Base-by-base conservation (phyloP, 2,888 invertebrate genomes). In the Leucozona laternaria region DNA sequence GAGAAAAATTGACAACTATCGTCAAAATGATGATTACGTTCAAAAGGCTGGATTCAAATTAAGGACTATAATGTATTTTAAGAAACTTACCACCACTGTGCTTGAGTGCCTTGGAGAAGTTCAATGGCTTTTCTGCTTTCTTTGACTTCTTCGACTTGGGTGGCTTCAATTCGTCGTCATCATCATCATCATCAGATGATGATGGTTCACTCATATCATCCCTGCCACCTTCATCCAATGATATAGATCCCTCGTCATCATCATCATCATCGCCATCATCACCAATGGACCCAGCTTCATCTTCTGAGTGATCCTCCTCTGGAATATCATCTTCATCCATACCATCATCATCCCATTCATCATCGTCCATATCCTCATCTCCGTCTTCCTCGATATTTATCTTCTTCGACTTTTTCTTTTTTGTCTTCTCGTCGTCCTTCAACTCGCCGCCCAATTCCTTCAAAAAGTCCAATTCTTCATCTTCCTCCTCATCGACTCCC, bases 401-500 rank as follows among this genome's bases (percentile, higher is more conserved):
- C 73, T 90, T 89, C 40, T 90, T 90, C 81, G 91, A 91, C 83
- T 91, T 91, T 73, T 90, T 90, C 71, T 89, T 89, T 2, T 89
- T 88, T n/a, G n/a, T n/a, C 6, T 90, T 88, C 28, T 88, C 88
- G 0, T 90, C 89, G 2, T 57, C 79, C 20, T 90, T 90, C 37
- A 91, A 90, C 15, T 92, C 93, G 13, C 93, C 94, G 17, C 94
- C 95, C 89, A 96, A 93, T 80, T 96, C 96, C 3, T 94, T 94
- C 88, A 96, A 91, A 89, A 93, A 96, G 91, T 97, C 96, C 1
- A 96, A 90, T 57, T 95, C 95, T 84, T 93, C 93, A 34, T 93
- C 93, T 48, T 93, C 94, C 4, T 92, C 92, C 8, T 94, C 96
- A n/a, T 95, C 96, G 88, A 95, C 95, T 20, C 94, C 94, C 73